Percentiles rank a stretch among this genome's conserved stretches.
Evolutionary conservation across 2,888 invertebrate species (phyloP).

Genomic region (Dichetophora obliterata): DNA sequence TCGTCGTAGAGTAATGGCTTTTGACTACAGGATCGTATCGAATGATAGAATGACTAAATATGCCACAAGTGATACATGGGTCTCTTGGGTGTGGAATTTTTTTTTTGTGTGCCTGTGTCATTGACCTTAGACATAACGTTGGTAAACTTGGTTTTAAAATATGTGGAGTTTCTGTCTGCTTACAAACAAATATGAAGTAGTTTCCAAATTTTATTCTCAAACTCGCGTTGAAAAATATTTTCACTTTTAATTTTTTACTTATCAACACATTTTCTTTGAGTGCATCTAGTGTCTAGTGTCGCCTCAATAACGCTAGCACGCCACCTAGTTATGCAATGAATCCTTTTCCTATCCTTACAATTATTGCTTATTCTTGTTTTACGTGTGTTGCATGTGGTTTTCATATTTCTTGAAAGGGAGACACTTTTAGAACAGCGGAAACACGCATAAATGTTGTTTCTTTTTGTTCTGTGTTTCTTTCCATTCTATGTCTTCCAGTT

Average conservation of each 20-base stretch:
- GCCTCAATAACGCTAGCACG: not conserved
- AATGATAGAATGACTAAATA: no score
- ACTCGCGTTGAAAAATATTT: not conserved
- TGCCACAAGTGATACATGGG: no score
- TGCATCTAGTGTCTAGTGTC: not conserved
- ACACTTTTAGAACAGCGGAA: constrained; percentile 25
- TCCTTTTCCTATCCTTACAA: constrained; percentile 1
- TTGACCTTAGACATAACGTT: no score
- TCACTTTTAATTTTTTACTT: not conserved
- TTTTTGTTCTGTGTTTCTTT: not conserved
- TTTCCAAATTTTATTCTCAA: no score
- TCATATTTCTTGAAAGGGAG: constrained; percentile 20
- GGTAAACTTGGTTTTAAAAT: no score
- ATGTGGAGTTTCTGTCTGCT: no score
- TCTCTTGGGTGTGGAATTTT: no score
- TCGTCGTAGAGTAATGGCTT: no score
- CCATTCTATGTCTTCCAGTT: constrained; percentile 35
- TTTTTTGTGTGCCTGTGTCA: no score
- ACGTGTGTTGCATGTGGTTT: not conserved
- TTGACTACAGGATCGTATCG: no score
- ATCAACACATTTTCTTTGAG: not conserved
- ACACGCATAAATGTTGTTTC: constrained; percentile 1
- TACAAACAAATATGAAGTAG: no score
- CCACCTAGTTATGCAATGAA: not conserved
- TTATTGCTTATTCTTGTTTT: not conserved